These are phyloP conservation scores for Sarcophaga carnaria DNA, from an alignment of 2,888 invertebrate genomes.

Conservation along the genomic window DNA sequence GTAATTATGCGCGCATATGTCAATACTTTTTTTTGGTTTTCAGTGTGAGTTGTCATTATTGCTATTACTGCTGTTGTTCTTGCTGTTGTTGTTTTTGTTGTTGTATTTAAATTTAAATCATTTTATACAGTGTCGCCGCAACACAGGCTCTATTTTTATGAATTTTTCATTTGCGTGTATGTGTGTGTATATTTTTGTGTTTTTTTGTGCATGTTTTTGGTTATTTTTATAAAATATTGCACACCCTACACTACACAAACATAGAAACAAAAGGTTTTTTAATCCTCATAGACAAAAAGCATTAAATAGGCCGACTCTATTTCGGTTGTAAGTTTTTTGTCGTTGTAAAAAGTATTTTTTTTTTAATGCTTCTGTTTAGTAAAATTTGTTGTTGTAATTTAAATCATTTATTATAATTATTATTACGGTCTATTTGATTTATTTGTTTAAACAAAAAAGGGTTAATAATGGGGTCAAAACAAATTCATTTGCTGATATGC, in stretches of 20 bases:
- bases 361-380: conserved; percentile 34
- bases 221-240: conserved; percentile 2
- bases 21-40: conserved; percentile 66
- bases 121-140: conserved; percentile 62
- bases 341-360: not conserved
- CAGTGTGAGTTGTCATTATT: conserved; percentile 40
- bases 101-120: conserved; percentile 67
- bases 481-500: conserved; percentile 26
- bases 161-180: conserved; percentile 14
- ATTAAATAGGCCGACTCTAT: no score
- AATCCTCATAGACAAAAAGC: no score
- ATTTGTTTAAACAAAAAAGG: conserved; percentile 7
- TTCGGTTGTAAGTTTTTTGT: no score
- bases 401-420: conserved; percentile 38
- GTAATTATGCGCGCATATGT: conserved; percentile 69
- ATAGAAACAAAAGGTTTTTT: no score
- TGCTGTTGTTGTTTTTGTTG: conserved; percentile 52
- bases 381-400: conserved; percentile 21
- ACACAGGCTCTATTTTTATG: conserved; percentile 50
- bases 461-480: conserved; percentile 36
- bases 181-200: not conserved
- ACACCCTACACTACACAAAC: no score
- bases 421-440: conserved; percentile 35
- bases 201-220: conserved; percentile 38
- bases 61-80: conserved; percentile 27